A percentile compares a stretch with the other conserved stretches of the same genome.
These are phyloP conservation scores for Microchirus variegatus DNA, from an alignment of 2,797 vertebrate genomes.

Conservation along the genomic window DNA sequence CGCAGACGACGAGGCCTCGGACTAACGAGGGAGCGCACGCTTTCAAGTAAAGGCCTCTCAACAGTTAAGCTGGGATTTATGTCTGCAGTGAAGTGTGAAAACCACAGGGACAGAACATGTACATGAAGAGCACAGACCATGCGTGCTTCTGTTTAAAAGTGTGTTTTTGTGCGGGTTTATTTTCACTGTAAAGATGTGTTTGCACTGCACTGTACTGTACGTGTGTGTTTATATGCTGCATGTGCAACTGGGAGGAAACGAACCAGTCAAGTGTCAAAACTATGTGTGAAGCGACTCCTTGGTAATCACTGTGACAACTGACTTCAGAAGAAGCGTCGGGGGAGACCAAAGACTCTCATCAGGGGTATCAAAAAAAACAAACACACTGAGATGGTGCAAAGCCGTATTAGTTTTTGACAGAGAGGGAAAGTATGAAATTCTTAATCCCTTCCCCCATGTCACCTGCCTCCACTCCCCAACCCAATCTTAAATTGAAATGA, in stretches of 20 bases:
- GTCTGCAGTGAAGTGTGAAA: conserved; percentile 52
- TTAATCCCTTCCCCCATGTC: conserved; percentile 36
- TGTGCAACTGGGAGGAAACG: conserved; percentile 33
- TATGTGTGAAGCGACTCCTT: conserved; percentile 23
- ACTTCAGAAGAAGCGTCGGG: conserved; percentile 37
- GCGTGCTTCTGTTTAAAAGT: neutral
- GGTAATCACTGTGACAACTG: conserved; percentile 37
- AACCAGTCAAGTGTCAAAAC: conserved; percentile 30
- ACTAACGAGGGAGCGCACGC: conserved; percentile 39
- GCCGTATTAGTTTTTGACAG: conserved; percentile 60
- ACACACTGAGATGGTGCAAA: conserved; percentile 49
- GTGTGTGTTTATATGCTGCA: neutral
- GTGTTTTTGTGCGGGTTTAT: neutral
- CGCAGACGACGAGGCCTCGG: conserved; percentile 39
- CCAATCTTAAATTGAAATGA: conserved; percentile 33
- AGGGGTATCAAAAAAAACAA: conserved; percentile 55
- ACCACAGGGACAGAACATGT: conserved; percentile 52
- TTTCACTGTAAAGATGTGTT: neutral
- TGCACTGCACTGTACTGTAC: neutral
- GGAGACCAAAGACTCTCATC: conserved; percentile 42
- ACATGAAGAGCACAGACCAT: conserved; percentile 21
- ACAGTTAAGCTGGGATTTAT: conserved; percentile 59
- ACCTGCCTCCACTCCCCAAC: conserved; percentile 4
- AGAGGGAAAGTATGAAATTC: conserved; percentile 49
- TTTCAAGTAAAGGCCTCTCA: conserved; percentile 42